Base-by-base conservation (phyloP, 1,140 invertebrate genomes). In the Drosophila guanche region DNA sequence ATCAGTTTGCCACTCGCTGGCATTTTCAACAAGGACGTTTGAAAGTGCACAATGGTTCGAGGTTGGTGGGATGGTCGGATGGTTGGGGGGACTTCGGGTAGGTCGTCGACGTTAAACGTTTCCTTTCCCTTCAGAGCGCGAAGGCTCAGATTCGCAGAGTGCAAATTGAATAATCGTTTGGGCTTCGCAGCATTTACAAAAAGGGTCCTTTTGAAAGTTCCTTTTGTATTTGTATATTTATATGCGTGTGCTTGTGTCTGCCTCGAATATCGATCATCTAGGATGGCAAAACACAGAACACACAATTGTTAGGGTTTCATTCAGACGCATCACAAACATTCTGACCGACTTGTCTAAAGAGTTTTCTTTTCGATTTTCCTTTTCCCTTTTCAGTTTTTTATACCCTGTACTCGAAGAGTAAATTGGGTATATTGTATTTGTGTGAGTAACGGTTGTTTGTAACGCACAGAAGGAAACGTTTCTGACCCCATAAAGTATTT, bases 91-190 rank as follows among this genome's bases (percentile, higher is more conserved):
- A 4, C 4, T 2, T 3, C 5, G 14, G 52, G n/a, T 14, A 45
- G 51, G 60, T 45, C 61, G 52, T 25, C 46, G 59, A 63, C 59
- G 60, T 61, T 74, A 74, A 74, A 66, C 52, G 59, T 45, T 73
- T 41, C 47, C 29, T 51, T 52, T 25, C n/a, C 20, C 33, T 37
- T 37, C 10, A 41, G 43, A 55, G 63, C 23, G 33, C 29, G 27
- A 14, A 22, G 29, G 29, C 63, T 56, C 66, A 68, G 63, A 69
- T 48, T 56, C 48, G 40, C 45, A 20, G 56, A 61, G 70, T 67
- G 70, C 75, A 83, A 88, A 88, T 88, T 88, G 83, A 88, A 88
- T 88, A 88, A 89, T 88, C 83, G 78, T 89, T 89, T 79, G 83
- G 75, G 84, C 83, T 76, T 73, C 59, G 83, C 63, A 71, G 78